Evolutionary conservation across 2,888 invertebrate genomes (phyloP), one percentile per base, ranked within the genome.

Genomic region (Halictus ligatus): DNA sequence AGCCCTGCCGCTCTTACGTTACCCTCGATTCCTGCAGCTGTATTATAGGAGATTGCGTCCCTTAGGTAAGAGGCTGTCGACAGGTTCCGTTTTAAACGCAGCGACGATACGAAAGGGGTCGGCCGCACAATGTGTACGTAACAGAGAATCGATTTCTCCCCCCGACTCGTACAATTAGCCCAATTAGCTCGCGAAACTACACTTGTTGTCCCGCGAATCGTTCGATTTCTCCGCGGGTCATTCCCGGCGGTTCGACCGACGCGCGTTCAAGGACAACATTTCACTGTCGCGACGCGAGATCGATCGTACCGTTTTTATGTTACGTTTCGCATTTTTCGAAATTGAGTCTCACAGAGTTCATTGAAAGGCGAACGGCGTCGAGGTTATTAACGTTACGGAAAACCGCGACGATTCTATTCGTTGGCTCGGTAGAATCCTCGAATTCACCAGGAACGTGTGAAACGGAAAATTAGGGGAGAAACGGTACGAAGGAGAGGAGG

Each of bases 1-100:
- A 78, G 83, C 84, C 86, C 87, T 2, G 0, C 35, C 35, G 87
- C 90, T 89, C 90, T 91, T 89, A 88, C 91, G 92, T 72, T 80
- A 92, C 91, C 90, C 93, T 92, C 90, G 89, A 79, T 76, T 85
- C 82, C 82, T 80, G 83, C 84, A 89, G 87, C 81, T 90, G 89
- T 90, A 89, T 89, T 90, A 86, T 81, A 76, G 85, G 21, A 78
- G 80, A 74, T 76, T 40, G 75, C 69, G 60, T 75, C 76, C 69
- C 73, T 78, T 78, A 21, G 43, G 78, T 75, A 72, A 85, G 79
- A 76, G 82, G 73, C 72, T 35, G 80, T 75, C 58, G 67, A 71
- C 83, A 58, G 54, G 64, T 75, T 76, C 76, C 60, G 74, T 64
- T 78, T 69, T 29, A 25, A 64, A 83, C 46, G 48, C 73, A 8